These are phyloP conservation scores for Hydrozoanthus gracilis DNA, from an alignment of 92 coral and sea anemone species.

Conservation along the genomic window DNA sequence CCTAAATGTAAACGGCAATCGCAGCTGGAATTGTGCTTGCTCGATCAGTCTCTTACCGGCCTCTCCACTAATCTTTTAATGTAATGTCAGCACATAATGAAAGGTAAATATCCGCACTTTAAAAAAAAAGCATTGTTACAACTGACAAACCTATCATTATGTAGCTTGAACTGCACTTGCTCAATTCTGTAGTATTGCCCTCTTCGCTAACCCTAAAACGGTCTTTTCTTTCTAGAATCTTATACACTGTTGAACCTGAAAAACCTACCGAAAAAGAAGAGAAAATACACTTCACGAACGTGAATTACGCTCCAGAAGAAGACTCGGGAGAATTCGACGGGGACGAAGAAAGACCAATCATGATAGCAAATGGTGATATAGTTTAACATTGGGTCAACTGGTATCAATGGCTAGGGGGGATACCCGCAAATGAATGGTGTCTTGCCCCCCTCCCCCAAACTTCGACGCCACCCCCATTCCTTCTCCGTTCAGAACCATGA, in stretches of 20 bases:
- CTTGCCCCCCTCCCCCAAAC: no score
- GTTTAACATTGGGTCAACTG: neutral
- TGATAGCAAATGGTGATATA: slow-evolving; percentile 7
- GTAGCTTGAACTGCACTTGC: neutral
- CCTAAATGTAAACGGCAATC: no score
- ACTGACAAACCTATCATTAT: no score
- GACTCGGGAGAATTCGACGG: slow-evolving; percentile 15
- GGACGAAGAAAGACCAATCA: slow-evolving; percentile 11
- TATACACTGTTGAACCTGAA: slow-evolving; percentile 8
- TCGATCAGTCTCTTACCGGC: no score
- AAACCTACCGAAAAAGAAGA: slow-evolving; percentile 1
- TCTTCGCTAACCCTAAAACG: neutral
- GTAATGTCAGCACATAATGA: no score
- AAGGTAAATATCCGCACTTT: no score
- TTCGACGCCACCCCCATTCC: no score
- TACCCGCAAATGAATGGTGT: no score
- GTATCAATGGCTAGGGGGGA: neutral
- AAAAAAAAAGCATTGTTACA: no score
- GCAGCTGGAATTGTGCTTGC: no score
- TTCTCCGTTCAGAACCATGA: no score
- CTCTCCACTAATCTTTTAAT: no score
- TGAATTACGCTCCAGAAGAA: slow-evolving; percentile 4
- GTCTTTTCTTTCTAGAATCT: slow-evolving; percentile 8
- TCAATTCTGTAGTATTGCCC: neutral
- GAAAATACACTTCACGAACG: slow-evolving; percentile 3